Percentiles rank a stretch among this genome's conserved stretches.
Conservation (phyloP, 2,888 invertebrate genomes). For the Beris chalybata region DNA sequence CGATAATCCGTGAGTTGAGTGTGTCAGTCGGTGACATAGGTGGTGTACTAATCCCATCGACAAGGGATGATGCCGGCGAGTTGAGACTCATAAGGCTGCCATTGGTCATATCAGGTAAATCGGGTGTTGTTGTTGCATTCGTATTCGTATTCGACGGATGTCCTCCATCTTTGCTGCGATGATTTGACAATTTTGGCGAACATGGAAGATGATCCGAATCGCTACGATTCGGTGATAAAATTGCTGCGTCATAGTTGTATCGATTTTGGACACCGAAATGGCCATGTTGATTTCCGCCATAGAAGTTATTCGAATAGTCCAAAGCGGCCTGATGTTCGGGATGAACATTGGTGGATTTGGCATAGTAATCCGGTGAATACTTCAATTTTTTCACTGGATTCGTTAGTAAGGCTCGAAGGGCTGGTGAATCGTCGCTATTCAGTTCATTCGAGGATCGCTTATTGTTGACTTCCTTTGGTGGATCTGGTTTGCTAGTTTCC, state of each 20-base stretch:
- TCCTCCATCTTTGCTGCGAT: slow-evolving; percentile 44
- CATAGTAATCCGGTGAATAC: slow-evolving; percentile 51
- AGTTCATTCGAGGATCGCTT: slow-evolving; percentile 14
- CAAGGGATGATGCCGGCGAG: slow-evolving; percentile 44
- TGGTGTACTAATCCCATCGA: slow-evolving; percentile 53
- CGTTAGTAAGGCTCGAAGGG: slow-evolving; percentile 63
- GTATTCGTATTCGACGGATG: slow-evolving; percentile 38
- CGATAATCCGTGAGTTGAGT: slow-evolving; percentile 27
- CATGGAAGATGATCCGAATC: slow-evolving; percentile 48
- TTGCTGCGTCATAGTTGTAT: slow-evolving; percentile 42
- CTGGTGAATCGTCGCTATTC: slow-evolving; percentile 57
- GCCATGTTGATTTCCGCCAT: neutral
- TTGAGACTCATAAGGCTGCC: slow-evolving; percentile 24
- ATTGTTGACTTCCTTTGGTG: neutral
- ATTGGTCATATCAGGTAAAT: slow-evolving; percentile 31
- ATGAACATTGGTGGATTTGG: neutral
- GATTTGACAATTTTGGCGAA: slow-evolving; percentile 45
- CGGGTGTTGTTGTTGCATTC: slow-evolving; percentile 39
- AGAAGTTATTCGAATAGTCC: neutral
- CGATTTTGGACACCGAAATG: neutral
- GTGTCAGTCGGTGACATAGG: slow-evolving; percentile 50
- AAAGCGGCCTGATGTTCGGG: slow-evolving; percentile 41
- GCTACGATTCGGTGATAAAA: slow-evolving; percentile 48
- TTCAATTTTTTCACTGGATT: slow-evolving; percentile 54
- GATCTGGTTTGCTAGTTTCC: neutral